These are phyloP conservation scores for Halisarca cf. caerulea DNA, from an alignment of 37 sponge, comb jelly and placozoan species.

Conservation along the genomic window DNA sequence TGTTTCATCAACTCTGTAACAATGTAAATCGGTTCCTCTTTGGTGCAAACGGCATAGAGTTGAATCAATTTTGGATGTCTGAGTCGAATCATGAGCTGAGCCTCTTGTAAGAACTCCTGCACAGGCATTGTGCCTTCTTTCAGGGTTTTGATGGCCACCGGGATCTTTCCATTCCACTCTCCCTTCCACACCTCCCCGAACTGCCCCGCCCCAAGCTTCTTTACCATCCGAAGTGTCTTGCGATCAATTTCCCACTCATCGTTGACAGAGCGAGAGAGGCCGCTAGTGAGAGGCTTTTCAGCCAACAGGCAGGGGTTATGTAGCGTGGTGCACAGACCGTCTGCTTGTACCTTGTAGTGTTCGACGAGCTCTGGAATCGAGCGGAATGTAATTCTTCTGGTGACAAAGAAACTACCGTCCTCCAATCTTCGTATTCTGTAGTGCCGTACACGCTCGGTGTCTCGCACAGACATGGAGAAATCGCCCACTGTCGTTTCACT, in stretches of 20 bases:
- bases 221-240: constrained; percentile 2
- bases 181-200: constrained; percentile 64
- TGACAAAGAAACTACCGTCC: constrained; percentile 91
- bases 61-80: constrained; percentile 63
- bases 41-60: constrained; percentile 73
- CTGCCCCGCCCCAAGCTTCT: constrained; percentile 39
- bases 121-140: constrained; percentile 66
- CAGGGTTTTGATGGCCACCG: constrained; percentile 65
- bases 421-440: constrained; percentile 88
- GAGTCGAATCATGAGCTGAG: constrained; percentile 61
- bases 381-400: constrained; percentile 81
- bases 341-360: constrained; percentile 71
- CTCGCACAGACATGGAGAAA: constrained; percentile 87
- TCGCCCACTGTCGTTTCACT: constrained; percentile 95
- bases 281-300: constrained; percentile 83
- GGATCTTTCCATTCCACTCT: constrained; percentile 49
- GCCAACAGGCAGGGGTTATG: constrained; percentile 60
- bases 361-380: constrained; percentile 86
- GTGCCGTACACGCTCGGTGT: constrained; percentile 89
- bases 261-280: constrained; percentile 32
- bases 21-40: constrained; percentile 71
- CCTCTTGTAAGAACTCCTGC: constrained; percentile 60
- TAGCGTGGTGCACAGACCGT: constrained; percentile 77
- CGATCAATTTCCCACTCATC: constrained; percentile 54
- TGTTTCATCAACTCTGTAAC: constrained; percentile 79